Evolutionary conservation across 2,888 invertebrate genomes (phyloP).

Genomic region (Linnaemya tessellans): DNA sequence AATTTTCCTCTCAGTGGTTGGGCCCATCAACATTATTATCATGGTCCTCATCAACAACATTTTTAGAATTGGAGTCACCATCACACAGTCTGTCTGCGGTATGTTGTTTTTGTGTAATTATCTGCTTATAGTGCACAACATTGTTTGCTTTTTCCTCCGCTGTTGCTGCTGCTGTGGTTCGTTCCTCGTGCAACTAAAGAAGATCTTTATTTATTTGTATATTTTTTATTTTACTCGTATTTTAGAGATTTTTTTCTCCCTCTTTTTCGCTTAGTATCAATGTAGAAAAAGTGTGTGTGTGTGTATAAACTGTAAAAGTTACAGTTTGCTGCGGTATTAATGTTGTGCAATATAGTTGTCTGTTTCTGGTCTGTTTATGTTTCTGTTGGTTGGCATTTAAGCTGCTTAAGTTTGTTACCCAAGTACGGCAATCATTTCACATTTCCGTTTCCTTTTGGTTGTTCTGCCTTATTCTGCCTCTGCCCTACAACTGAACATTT

Average conservation of each 20-base stretch:
- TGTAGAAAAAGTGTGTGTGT: conserved; percentile 1
- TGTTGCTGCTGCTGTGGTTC: conserved; percentile 43
- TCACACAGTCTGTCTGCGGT: conserved; percentile 68
- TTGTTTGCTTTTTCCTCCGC: conserved; percentile 18
- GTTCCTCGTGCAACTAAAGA: conserved; percentile 47
- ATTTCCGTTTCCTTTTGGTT: conserved; percentile 41
- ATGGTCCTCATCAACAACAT: conserved; percentile 21
- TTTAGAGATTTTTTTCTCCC: conserved; percentile 10
- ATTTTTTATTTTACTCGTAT: conserved; percentile 42
- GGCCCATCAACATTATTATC: conserved; percentile 55
- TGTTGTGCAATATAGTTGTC: conserved; percentile 58
- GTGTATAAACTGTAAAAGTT: not conserved
- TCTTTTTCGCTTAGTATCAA: not conserved
- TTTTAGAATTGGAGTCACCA: conserved; percentile 44
- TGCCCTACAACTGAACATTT: conserved; percentile 34
- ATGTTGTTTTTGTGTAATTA: conserved; percentile 74
- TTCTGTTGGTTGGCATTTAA: conserved; percentile 56
- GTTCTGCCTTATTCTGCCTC: not conserved
- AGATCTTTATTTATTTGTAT: conserved; percentile 65
- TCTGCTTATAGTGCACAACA: conserved; percentile 73
- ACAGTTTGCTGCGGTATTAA: conserved; percentile 24
- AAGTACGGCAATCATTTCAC: conserved; percentile 38
- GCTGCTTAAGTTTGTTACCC: conserved; percentile 67
- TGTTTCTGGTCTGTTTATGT: conserved; percentile 59
- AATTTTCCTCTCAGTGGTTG: conserved; percentile 79